Conservation (phyloP, 2,888 invertebrate genomes). For the Xestia c-nigrum region DNA sequence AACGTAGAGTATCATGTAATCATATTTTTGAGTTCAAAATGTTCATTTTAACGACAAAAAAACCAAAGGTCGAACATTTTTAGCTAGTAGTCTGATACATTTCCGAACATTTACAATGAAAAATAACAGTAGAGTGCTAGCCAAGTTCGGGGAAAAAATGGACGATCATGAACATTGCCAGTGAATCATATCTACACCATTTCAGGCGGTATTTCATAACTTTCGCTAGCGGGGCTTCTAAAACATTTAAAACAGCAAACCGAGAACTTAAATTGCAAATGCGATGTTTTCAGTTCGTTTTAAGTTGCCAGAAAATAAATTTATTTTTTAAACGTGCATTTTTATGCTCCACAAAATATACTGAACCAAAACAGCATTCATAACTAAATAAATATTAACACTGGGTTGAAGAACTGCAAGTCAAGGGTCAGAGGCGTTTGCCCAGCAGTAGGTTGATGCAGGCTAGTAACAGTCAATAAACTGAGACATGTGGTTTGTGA, state of each 20-base stretch:
- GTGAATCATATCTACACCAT: constrained; percentile 52
- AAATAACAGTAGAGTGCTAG: not conserved
- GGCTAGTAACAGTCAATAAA: not conserved
- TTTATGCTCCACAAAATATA: not conserved
- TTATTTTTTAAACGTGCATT: not conserved
- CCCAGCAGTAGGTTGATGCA: not conserved
- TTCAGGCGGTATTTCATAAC: constrained; percentile 26
- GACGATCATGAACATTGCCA: not conserved
- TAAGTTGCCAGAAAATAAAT: not conserved
- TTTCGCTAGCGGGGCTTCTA: not conserved
- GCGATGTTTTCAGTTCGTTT: not conserved
- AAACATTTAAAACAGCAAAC: constrained; percentile 12
- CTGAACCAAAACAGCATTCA: not conserved
- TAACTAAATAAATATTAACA: not conserved
- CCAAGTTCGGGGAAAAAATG: constrained; percentile 9
- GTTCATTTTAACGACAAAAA: not conserved
- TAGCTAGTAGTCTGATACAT: not conserved
- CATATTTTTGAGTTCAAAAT: not conserved
- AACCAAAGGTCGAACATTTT: not conserved
- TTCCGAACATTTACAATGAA: not conserved
- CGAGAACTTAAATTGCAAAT: not conserved
- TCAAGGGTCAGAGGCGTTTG: not conserved
- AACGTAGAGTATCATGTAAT: not conserved
- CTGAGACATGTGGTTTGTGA: not conserved
- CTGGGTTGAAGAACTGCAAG: not conserved